Evolutionary conservation across 2,888 invertebrate species (phyloP), one percentile per base, ranked within the genome.

Genomic region (Chrysolina oricalcia): DNA sequence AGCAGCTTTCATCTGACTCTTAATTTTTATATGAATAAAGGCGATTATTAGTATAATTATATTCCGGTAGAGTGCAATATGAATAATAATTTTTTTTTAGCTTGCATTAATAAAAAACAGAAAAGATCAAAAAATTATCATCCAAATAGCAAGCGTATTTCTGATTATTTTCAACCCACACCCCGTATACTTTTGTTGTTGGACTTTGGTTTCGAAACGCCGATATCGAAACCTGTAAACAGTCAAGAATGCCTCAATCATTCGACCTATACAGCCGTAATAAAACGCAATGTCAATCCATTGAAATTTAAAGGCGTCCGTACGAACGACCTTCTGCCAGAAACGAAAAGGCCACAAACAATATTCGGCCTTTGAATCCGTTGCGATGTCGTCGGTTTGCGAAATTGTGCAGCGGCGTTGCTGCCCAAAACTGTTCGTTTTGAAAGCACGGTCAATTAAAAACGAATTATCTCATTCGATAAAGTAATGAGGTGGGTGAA

Each of bases 361-460:
- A 35, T 59, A 59, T 59, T 59, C 11, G 59, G 59, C 59, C 59
- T 59, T 35, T 59, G 59, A 59, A 59, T 27, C 27, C 27, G 35
- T 35, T 59, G 35, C n/a, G 59, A 59, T 8, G 19, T 50, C 50
- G 59, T 59, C 35, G 59, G 10, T 35, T 59, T 11, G n/a, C 35
- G 19, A 50, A 35, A 59, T 59, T 59, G 35, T 27, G 27, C n/a
- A n/a, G 59, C n/a, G 35, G 27, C 59, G 59, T 59, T 59, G 2
- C 48, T 48, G n/a, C 17, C 2, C 17, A 48, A 48, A 48, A 17
- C 48, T 48, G 48, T 3, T 56, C 19, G 56, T 21, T 59, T 59
- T 13, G 59, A 59, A 59, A 13, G 59, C 59, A n/a, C 59, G 35
- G 59, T 6, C 59, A 59, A 59, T 59, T 59, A 59, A 59, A 59